A percentile compares a stretch with the other conserved stretches of the same genome.
phyloP scores from a whole-genome alignment of 2,888 invertebrate species.

The Cheilosia vulpina region DNA sequence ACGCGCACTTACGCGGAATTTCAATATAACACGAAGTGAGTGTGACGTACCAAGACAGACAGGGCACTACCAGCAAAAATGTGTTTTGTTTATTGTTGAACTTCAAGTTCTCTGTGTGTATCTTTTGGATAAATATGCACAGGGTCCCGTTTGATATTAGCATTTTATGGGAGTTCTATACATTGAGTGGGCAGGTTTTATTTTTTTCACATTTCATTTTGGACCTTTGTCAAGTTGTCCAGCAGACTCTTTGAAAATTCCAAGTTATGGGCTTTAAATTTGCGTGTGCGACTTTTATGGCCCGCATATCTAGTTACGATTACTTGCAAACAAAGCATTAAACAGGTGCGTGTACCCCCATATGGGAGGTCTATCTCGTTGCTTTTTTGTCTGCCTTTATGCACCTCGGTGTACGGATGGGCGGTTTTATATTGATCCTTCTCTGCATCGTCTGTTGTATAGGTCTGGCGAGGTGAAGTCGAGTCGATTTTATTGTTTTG shows the following conservation, averaged over 20 bases:
- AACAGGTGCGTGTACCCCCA: slow-evolving; percentile 24
- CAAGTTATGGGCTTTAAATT: neutral
- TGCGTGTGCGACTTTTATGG: slow-evolving; percentile 1
- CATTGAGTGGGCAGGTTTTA: slow-evolving; percentile 4
- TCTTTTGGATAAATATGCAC: slow-evolving; percentile 4
- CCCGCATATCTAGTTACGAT: neutral
- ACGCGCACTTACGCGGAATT: slow-evolving; percentile 51
- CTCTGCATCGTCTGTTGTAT: slow-evolving; percentile 25
- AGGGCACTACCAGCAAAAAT: neutral
- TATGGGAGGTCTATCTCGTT: neutral
- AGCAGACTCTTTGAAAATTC: neutral
- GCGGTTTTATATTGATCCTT: slow-evolving; percentile 38
- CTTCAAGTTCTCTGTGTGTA: slow-evolving; percentile 26
- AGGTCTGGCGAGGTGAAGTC: slow-evolving; percentile 58
- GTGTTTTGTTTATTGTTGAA: slow-evolving; percentile 22
- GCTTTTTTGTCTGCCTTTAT: no score
- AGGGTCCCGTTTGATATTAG: slow-evolving; percentile 30
- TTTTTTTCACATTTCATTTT: neutral
- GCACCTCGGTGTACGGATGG: no score
- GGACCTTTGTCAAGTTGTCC: neutral
- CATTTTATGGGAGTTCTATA: slow-evolving; percentile 20
- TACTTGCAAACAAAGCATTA: neutral
- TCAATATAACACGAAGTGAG: slow-evolving; percentile 37
- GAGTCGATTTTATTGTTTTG: slow-evolving; percentile 39
- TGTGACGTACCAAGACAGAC: slow-evolving; percentile 32